These are phyloP conservation scores for Propithecus deckenii DNA, from an alignment of 2,797 vertebrate genomes.

Conservation along the genomic window DNA sequence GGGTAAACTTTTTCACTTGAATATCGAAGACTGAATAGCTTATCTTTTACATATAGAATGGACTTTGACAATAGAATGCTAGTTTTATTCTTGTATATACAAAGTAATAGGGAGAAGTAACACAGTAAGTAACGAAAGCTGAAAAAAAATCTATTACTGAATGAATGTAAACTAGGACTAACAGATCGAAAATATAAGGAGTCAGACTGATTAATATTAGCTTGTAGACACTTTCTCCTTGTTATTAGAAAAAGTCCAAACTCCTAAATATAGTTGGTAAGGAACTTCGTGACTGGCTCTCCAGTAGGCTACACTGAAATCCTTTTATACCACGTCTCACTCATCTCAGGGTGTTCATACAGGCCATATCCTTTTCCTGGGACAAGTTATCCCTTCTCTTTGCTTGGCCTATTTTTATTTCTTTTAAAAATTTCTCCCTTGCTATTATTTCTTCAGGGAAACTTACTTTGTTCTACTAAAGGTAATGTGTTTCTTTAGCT, in stretches of 20 bases:
- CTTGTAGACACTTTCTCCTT: background rate
- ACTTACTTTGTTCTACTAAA: background rate
- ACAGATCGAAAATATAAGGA: background rate
- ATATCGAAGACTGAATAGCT: background rate
- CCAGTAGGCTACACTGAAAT: background rate
- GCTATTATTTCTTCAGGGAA: background rate
- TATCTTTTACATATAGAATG: background rate
- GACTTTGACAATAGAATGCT: background rate
- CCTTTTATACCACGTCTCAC: background rate
- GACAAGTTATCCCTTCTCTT: background rate
- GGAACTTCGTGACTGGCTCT: background rate
- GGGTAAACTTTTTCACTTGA: background rate
- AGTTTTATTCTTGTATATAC: background rate
- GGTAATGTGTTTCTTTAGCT: background rate
- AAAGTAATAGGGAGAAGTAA: constrained; percentile 9
- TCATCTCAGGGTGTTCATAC: background rate
- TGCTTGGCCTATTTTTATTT: background rate
- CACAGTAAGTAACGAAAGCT: background rate
- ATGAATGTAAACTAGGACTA: background rate
- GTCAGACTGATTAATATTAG: background rate
- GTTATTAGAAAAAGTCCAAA: background rate
- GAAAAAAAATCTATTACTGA: background rate
- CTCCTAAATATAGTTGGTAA: background rate
- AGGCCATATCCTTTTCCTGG: background rate
- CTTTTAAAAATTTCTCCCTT: constrained; percentile 31